These are phyloP conservation scores for Neoseiulus cucumeris DNA, from an alignment of 1,140 invertebrate species.

Conservation along the genomic window DNA sequence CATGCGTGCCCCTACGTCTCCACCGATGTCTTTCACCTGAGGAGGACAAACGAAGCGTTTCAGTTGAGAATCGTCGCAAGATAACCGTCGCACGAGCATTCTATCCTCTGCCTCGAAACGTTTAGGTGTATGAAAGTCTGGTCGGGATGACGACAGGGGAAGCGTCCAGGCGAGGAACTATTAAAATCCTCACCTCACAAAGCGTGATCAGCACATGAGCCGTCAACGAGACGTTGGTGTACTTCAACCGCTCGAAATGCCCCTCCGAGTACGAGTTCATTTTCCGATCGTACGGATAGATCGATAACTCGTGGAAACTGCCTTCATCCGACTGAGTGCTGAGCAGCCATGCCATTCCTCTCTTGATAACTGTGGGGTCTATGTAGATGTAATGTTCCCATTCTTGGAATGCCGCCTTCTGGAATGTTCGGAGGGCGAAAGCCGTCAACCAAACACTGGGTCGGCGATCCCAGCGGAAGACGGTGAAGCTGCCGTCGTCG, in stretches of 20 bases:
- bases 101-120: too few relatives aligned
- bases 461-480: constrained; percentile 61
- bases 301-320: constrained; percentile 61
- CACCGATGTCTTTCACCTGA: constrained; percentile 18
- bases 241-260: constrained; percentile 31
- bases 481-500: constrained; percentile 65
- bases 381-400: constrained; percentile 84
- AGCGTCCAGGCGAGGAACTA: too few relatives aligned
- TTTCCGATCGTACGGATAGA: constrained; percentile 52
- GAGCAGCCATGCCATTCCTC: constrained; percentile 54
- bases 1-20: constrained; percentile 43
- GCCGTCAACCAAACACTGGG: constrained; percentile 41
- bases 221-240: constrained; percentile 63
- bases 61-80: too few relatives aligned
- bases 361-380: constrained; percentile 53
- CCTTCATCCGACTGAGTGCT: constrained; percentile 55
- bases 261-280: constrained; percentile 38
- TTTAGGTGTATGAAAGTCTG: too few relatives aligned
- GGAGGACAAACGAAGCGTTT: neutral
- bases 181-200: constrained; percentile 48
- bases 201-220: constrained; percentile 69
- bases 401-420: constrained; percentile 72
- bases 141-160: too few relatives aligned
- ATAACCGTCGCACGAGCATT: too few relatives aligned
- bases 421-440: constrained; percentile 58